Evolutionary conservation across 2,888 invertebrate genomes (phyloP), one percentile per base, ranked within the genome.

Genomic region (Drosophila flavopinicola): DNA sequence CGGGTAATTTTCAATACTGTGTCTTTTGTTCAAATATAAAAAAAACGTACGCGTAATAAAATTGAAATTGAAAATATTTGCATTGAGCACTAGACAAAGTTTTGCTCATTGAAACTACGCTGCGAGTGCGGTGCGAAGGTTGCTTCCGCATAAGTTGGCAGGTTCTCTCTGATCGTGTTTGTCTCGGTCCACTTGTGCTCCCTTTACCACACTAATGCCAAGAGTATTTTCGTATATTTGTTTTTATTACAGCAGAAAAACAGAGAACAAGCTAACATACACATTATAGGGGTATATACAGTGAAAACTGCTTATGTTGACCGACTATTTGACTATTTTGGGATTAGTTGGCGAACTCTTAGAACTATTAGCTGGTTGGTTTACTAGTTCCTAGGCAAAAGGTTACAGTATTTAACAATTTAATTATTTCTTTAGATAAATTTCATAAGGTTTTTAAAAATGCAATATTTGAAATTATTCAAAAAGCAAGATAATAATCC

Each of bases 41-140:
- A 7, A 30, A 5, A 11, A 27, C 27, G 10, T 11, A 25, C 39
- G 63, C 67, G 73, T 67, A 72, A 54, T 42, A 38, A 25, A 20
- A 39, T 20, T 6, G n/a, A 41, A 33, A 15, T 30, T 59, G 60
- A 64, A 49, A 27, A 41, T 47, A 53, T 60, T 59, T 41, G 52
- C 70, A 60, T 49, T 47, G 58, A 67, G 41, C 52, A 59, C 49
- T 67, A 30, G 47, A 58, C 25, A 35, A 33, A 41, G 7, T 23
- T 1, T 64, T 41, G 6, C 24, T 23, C 30, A 13, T 59, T 33
- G 10, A 37, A 23, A 15, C 37, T n/a, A 29, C 41, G 47, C 38
- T 39, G 53, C 58, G 39, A 47, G n/a, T 9, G 48, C 25, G 58
- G 37, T 47, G 35, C 25, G 33, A 24, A 44, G 30, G 27, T 42